Base-by-base conservation (phyloP, 2,113 vertebrate genomes). In the Cynoglossus semilaevis region DNA sequence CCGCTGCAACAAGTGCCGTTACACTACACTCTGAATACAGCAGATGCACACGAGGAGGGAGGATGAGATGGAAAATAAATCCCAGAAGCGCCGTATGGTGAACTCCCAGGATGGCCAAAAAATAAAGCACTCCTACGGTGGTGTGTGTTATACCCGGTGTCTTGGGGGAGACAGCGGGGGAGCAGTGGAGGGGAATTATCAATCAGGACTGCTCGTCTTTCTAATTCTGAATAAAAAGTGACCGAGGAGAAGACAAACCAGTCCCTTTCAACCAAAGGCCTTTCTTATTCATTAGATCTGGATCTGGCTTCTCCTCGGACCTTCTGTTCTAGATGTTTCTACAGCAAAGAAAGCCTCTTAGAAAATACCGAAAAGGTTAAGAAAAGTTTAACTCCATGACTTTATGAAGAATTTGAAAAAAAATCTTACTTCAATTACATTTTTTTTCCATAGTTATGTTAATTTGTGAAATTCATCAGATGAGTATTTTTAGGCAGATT, bases 1-100 rank as follows among this genome's bases (percentile, higher is more conserved):
- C 89, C 72, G 88, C 75, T 88, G 91, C 92, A 94, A 94, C 94
- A 94, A 93, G 91, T 95, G 89, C 91, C 89, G 91, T 91, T 92
- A 90, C 90, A 88, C 84, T 72, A 87, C 87, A 68, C 81, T 79
- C 85, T 90, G 90, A 91, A 90, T 89, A 83, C 72, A 82, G 87
- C 86, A 86, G 90, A 82, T 90, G 83, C 63, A 59, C 9, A 38
- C 12, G 37, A 70, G 56, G 58, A 61, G 60, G 80, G 83, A 85
- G 87, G 90, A 86, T 89, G 85, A 74, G 85, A 80, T 88, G 82
- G 86, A 84, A 89, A 91, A 87, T 87, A 87, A 90, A 91, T 88
- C 89, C 64, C 34, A 48, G 54, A 44, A 29, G 22, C 6, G 3
- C 22, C 22, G 22, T 29, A 29, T 2, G 22, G 22, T 29, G 2